Conservation (phyloP, 2,113 vertebrate genomes). For the Myiagra hebetior region DNA sequence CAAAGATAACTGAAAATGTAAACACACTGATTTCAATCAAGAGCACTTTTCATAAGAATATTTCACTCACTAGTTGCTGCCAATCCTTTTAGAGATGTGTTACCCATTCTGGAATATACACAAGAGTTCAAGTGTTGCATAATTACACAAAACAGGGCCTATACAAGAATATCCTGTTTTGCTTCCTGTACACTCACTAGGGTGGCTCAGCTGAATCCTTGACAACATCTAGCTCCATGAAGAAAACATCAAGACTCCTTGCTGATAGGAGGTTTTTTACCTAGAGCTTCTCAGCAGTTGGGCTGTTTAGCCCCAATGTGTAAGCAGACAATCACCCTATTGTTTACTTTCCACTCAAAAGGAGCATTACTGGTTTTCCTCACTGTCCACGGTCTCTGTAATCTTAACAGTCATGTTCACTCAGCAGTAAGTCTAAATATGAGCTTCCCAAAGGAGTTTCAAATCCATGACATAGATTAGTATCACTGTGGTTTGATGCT, state of each 20-base stretch:
- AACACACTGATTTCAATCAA: slow-evolving; percentile 68
- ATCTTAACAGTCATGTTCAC: slow-evolving; percentile 73
- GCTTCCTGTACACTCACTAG: slow-evolving; percentile 79
- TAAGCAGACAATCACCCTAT: slow-evolving; percentile 79
- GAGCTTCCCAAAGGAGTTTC: slow-evolving; percentile 72
- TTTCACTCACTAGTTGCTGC: slow-evolving; percentile 60
- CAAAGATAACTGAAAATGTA: slow-evolving; percentile 58
- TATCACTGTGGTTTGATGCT: slow-evolving; percentile 59
- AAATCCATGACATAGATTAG: slow-evolving; percentile 72
- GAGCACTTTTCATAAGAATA: slow-evolving; percentile 53
- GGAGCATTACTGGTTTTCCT: slow-evolving; percentile 78
- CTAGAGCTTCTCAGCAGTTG: slow-evolving; percentile 72
- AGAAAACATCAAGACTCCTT: slow-evolving; percentile 75
- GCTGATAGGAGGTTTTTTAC: slow-evolving; percentile 78
- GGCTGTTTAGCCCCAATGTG: slow-evolving; percentile 71
- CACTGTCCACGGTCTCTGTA: slow-evolving; percentile 67
- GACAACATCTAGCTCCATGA: slow-evolving; percentile 72
- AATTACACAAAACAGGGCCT: slow-evolving; percentile 74
- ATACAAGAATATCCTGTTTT: slow-evolving; percentile 80
- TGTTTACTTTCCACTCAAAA: slow-evolving; percentile 82
- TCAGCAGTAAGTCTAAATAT: slow-evolving; percentile 71
- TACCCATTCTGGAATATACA: slow-evolving; percentile 63
- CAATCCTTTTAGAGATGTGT: slow-evolving; percentile 51
- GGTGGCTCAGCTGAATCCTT: slow-evolving; percentile 74
- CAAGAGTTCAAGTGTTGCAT: slow-evolving; percentile 75